Evolutionary conservation across 2,888 invertebrate species (phyloP).

Genomic region (Polietes domitor): DNA sequence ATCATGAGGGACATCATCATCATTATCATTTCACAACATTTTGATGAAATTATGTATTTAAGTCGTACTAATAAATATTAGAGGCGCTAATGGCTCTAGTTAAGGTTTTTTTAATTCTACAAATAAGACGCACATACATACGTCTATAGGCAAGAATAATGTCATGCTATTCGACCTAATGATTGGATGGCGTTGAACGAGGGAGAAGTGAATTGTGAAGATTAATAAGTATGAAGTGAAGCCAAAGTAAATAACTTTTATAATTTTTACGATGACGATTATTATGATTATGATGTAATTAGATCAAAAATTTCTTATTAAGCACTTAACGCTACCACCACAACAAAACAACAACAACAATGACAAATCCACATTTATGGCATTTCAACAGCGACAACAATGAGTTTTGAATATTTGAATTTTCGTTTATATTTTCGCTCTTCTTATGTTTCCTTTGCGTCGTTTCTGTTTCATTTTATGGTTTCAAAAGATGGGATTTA

Average conservation of each 20-base stretch:
- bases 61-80: constrained; percentile 34
- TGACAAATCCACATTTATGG: neutral
- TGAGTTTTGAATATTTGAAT: neutral
- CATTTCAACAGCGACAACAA: neutral
- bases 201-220: neutral
- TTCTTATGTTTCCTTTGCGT: neutral
- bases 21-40: constrained; percentile 16
- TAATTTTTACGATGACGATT: constrained; percentile 67
- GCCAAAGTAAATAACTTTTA: constrained; percentile 56
- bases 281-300: constrained; percentile 78
- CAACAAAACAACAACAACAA: too few species aligned
- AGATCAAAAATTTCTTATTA: constrained; percentile 73
- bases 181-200: neutral
- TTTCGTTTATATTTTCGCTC: neutral
- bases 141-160: too few species aligned
- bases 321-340: constrained; percentile 20
- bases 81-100: constrained; percentile 48
- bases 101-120: constrained; percentile 32
- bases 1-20: neutral
- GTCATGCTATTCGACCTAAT: too few species aligned
- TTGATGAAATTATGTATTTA: constrained; percentile 31
- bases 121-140: neutral
- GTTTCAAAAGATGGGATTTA: neutral
- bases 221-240: neutral
- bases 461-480: neutral